Evolutionary conservation across 2,797 vertebrate genomes (phyloP).

Genomic region (Prunella strophiata): DNA sequence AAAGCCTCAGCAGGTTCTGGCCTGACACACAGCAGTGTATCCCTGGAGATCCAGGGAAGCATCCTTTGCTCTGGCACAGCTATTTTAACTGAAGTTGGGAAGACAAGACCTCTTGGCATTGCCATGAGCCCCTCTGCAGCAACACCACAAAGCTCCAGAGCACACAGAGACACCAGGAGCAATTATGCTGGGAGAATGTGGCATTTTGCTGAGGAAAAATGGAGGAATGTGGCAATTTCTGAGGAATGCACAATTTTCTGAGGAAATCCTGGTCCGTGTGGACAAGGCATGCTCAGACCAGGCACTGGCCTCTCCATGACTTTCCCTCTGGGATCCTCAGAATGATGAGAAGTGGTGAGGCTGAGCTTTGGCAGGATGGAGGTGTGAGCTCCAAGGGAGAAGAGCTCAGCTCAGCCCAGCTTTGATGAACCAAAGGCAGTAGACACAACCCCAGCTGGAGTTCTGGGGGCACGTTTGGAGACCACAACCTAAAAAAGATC

Average conservation of each 20-base stretch:
- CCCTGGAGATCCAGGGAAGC: not conserved
- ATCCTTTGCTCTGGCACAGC: not conserved
- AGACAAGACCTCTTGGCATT: not conserved
- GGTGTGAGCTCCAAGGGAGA: not conserved
- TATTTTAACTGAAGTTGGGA: not conserved
- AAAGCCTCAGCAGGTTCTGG: not conserved
- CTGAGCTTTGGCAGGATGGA: not conserved
- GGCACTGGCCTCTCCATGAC: not conserved
- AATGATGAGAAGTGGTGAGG: not conserved
- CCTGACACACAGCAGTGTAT: accelerated
- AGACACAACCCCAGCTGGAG: not conserved
- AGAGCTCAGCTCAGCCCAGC: not conserved
- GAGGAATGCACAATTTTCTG: not conserved
- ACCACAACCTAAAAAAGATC: not conserved
- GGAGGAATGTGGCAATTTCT: no score
- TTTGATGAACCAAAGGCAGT: not conserved
- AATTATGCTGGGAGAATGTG: accelerated
- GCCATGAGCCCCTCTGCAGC: not conserved
- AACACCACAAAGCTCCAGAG: not conserved
- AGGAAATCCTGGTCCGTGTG: not conserved
- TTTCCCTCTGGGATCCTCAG: not conserved
- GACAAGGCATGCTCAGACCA: not conserved
- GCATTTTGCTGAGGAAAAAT: no score
- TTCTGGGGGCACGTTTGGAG: not conserved
- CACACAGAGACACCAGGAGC: not conserved